phyloP scores from a whole-genome alignment of 2,888 invertebrate genomes.

The Ariolimax columbianus region DNA sequence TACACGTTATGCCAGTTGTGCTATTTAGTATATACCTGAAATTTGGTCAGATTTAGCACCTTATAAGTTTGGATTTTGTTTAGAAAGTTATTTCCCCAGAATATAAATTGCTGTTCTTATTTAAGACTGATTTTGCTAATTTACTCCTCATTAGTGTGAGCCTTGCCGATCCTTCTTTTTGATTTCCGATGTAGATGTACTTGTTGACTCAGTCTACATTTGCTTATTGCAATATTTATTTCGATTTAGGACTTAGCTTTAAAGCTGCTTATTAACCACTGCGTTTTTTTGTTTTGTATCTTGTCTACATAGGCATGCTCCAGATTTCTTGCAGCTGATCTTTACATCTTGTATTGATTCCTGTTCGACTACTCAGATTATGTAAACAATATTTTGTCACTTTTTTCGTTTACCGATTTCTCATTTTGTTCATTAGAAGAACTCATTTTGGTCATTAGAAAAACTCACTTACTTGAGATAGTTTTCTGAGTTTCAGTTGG shows the following conservation, averaged over 20 bases:
- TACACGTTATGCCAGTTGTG: background rate
- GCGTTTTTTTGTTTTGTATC: no score
- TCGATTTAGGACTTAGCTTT: background rate
- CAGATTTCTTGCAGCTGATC: no score
- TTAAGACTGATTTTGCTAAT: background rate
- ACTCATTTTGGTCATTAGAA: no score
- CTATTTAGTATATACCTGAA: background rate
- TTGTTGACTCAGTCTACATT: background rate
- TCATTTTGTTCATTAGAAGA: no score
- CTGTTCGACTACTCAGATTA: no score
- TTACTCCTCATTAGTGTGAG: background rate
- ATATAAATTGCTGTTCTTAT: background rate
- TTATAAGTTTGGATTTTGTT: background rate
- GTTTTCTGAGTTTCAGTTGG: no score
- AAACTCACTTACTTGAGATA: no score
- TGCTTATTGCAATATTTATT: background rate
- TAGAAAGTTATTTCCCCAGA: background rate
- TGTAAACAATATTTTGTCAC: no score
- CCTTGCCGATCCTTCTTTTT: background rate
- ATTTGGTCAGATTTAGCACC: background rate
- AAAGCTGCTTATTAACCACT: background rate
- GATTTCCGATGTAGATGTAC: background rate
- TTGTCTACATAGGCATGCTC: no score
- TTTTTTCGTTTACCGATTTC: no score
- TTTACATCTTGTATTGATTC: no score